Evolutionary conservation across 2,113 vertebrate species (phyloP).

Genomic region (Daboia siamensis): DNA sequence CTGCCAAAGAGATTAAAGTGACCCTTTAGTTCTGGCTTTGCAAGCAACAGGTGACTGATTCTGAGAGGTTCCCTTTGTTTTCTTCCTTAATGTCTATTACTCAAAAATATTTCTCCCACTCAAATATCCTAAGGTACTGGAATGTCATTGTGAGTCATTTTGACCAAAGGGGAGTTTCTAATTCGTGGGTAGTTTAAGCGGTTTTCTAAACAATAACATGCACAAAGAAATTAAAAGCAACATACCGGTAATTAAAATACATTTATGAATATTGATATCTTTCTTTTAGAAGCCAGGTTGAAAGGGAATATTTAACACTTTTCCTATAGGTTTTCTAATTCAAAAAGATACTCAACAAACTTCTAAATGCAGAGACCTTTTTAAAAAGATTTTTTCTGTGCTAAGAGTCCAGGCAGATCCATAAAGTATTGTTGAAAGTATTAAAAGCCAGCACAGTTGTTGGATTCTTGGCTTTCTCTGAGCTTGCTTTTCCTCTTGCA

Average conservation of each 20-base stretch:
- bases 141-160: fast-evolving
- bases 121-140: fast-evolving
- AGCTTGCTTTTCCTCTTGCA: background rate
- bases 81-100: fast-evolving
- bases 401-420: background rate
- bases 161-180: background rate
- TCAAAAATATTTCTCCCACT: background rate
- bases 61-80: fast-evolving
- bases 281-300: background rate
- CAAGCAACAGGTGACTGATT: fast-evolving
- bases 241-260: background rate
- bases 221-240: background rate
- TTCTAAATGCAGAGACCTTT: background rate
- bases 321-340: background rate
- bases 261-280: background rate
- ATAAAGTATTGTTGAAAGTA: background rate
- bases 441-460: background rate
- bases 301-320: background rate
- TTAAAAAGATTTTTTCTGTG: background rate
- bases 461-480: background rate
- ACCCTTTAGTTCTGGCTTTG: background rate
- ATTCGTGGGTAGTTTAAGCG: background rate
- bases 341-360: background rate
- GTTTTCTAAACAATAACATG: background rate
- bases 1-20: background rate